phyloP scores from a whole-genome alignment of 2,888 invertebrate species.

The Odontocolon sp. region DNA sequence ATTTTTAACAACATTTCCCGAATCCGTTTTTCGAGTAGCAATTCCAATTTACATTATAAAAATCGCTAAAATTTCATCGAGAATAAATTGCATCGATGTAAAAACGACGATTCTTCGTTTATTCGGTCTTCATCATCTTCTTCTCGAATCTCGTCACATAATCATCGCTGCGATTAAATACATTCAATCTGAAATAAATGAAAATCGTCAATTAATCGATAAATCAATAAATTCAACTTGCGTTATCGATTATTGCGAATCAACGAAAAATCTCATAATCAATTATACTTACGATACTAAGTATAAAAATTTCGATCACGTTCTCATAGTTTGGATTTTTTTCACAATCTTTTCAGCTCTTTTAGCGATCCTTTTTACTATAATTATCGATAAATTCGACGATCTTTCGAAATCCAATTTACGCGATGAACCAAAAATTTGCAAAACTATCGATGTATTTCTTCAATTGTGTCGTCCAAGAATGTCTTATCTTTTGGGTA shows the following conservation, averaged over 20 bases:
- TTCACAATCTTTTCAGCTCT: neutral
- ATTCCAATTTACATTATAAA: constrained; percentile 28
- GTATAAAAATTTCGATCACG: constrained; percentile 1
- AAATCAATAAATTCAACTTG: neutral
- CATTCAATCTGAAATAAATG: neutral
- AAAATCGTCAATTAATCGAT: neutral
- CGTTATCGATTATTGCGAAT: constrained; percentile 8
- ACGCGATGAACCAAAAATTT: constrained; percentile 21
- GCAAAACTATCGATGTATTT: constrained; percentile 38
- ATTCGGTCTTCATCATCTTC: constrained; percentile 34
- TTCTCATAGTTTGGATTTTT: neutral
- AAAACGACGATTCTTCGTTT: constrained; percentile 26
- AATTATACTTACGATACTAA: constrained; percentile 24
- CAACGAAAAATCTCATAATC: constrained; percentile 2
- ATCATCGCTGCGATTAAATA: constrained; percentile 22
- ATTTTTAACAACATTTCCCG: constrained; percentile 11
- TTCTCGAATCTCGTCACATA: neutral
- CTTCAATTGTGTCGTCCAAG: constrained; percentile 45
- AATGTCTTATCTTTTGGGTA: constrained; percentile 43
- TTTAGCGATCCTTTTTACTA: neutral
- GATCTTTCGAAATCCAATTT: constrained; percentile 22
- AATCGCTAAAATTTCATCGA: constrained; percentile 43
- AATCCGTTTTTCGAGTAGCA: constrained; percentile 29
- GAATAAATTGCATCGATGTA: constrained; percentile 14
- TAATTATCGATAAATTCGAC: constrained; percentile 13